phyloP scores from a whole-genome alignment of 2,113 vertebrate species.

The Crotophaga sulcirostris region DNA sequence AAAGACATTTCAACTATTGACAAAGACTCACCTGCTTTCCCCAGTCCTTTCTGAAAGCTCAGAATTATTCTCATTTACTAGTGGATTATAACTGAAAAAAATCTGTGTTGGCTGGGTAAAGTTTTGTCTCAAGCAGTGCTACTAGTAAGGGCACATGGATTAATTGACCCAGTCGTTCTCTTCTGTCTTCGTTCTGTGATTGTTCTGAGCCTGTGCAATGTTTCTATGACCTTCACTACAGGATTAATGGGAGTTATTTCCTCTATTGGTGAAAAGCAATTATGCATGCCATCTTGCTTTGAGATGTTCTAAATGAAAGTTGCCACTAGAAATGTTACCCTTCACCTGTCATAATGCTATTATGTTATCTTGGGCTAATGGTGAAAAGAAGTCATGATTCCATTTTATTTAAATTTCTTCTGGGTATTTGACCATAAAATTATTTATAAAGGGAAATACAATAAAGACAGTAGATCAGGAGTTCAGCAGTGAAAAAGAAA shows the following conservation, averaged over 20 bases:
- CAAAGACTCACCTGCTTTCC: neutral
- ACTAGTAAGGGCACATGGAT: neutral
- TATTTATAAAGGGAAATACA: conserved; percentile 46
- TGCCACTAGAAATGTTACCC: conserved; percentile 55
- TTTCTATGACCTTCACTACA: conserved; percentile 40
- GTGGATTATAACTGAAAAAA: neutral
- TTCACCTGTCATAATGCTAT: conserved; percentile 56
- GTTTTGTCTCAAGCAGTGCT: neutral
- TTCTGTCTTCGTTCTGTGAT: neutral
- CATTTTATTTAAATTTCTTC: conserved; percentile 64
- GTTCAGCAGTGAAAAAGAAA: conserved; percentile 45
- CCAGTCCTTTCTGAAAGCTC: too few species aligned
- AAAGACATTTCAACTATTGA: neutral
- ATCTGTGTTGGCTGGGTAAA: neutral
- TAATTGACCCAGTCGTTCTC: neutral
- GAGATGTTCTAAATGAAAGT: conserved; percentile 60
- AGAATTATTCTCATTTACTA: neutral
- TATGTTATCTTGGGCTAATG: conserved; percentile 52
- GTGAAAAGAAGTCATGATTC: conserved; percentile 50
- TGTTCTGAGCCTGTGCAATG: conserved; percentile 17
- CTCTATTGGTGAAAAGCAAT: conserved; percentile 40
- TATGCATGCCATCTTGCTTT: conserved; percentile 53
- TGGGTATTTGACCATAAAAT: conserved; percentile 60
- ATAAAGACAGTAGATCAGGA: conserved; percentile 8
- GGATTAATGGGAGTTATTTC: conserved; percentile 60